phyloP scores from a whole-genome alignment of 1,140 invertebrate genomes.

The Apis cerana region DNA sequence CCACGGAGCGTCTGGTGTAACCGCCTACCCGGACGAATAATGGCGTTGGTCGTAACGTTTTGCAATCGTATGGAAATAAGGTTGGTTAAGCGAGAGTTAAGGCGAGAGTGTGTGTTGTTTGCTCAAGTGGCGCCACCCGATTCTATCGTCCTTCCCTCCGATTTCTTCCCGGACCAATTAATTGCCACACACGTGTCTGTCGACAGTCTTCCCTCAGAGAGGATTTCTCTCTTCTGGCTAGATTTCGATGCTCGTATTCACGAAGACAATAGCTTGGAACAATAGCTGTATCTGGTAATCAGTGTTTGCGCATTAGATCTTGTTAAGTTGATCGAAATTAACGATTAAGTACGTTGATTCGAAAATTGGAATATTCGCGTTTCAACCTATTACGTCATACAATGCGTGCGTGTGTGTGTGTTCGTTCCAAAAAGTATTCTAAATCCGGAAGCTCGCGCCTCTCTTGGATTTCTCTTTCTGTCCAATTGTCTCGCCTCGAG shows the following conservation, averaged over 20 bases:
- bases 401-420: too few species aligned
- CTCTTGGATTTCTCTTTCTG: not conserved
- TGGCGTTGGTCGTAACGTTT: constrained; percentile 58
- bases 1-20: constrained; percentile 17
- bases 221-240: constrained; percentile 8
- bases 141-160: constrained; percentile 25
- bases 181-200: constrained; percentile 19
- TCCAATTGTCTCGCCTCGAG: not conserved
- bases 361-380: too few species aligned
- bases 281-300: not conserved
- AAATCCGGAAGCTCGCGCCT: not conserved
- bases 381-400: too few species aligned
- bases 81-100: constrained; percentile 70
- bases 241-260: not conserved
- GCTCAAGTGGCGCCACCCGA: constrained; percentile 66
- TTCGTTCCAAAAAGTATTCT: too few species aligned
- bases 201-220: not conserved
- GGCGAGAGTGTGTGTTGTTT: constrained; percentile 59
- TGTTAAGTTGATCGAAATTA: not conserved
- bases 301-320: not conserved
- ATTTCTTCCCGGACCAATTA: constrained; percentile 16
- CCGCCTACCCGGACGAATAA: constrained; percentile 53
- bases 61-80: constrained; percentile 74
- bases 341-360: too few species aligned
- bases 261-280: not conserved